Conservation (phyloP, 2,888 invertebrate species). For the Leucophenga maculata region DNA sequence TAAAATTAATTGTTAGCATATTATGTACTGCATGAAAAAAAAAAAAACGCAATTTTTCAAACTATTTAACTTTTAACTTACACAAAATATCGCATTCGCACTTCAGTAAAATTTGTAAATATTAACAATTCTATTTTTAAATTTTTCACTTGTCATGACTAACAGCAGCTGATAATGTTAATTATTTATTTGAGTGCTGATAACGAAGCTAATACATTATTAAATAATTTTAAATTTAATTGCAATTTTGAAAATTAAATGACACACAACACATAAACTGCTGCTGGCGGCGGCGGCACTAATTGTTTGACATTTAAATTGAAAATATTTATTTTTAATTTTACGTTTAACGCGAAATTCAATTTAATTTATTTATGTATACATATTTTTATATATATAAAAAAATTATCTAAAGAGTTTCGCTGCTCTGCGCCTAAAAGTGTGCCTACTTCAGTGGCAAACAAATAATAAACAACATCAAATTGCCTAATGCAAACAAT, state of each 20-base stretch:
- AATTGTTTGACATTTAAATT: slow-evolving; percentile 41
- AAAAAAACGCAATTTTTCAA: slow-evolving; percentile 34
- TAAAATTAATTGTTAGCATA: not conserved
- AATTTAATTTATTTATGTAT: slow-evolving; percentile 22
- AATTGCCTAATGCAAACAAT: slow-evolving; percentile 52
- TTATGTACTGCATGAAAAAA: no score
- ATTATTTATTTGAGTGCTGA: slow-evolving; percentile 10
- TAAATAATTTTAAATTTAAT: slow-evolving; percentile 27
- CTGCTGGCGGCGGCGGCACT: not conserved
- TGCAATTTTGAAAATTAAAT: slow-evolving; percentile 32
- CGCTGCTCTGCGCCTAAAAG: not conserved
- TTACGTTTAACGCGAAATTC: slow-evolving; percentile 46
- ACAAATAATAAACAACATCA: slow-evolving; percentile 46
- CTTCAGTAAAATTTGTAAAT: not conserved
- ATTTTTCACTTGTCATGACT: not conserved
- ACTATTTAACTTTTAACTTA: slow-evolving; percentile 2
- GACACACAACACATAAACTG: slow-evolving; percentile 12
- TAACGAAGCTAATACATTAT: slow-evolving; percentile 8
- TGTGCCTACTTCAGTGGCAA: slow-evolving; percentile 11
- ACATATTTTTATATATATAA: no score
- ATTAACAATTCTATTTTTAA: not conserved
- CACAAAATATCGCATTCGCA: no score
- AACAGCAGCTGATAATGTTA: slow-evolving; percentile 14
- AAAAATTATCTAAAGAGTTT: slow-evolving; percentile 1
- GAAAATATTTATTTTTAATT: slow-evolving; percentile 41